Base-by-base conservation (phyloP, 35 echinoderm and acorn worm species). In the Hemicentrotus pulcherrimus region DNA sequence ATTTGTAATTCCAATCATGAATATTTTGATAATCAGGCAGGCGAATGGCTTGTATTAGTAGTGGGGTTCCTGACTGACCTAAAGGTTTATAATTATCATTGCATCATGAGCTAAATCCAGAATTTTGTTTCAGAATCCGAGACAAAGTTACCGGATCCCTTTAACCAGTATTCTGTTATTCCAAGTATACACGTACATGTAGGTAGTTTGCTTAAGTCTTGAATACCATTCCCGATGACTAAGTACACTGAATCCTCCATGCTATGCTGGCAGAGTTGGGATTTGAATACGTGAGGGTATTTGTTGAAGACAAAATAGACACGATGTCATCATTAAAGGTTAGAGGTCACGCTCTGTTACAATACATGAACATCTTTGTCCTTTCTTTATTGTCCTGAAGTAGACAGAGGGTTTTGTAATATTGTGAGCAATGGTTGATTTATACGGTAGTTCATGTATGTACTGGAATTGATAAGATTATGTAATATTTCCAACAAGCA, bases 251-350 rank as follows among this genome's bases (percentile, higher is more conserved):
- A 78, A 78, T 78, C 65, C 65, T 78, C 65, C 19, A 18, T 78
- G 65, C 19, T 28, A 78, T n/a, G 65, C 88, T 86, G 86, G 9
- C n/a, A 31, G 88, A 30, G 46, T 45, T 90, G 6, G 88, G 88
- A 90, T 90, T 90, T 33, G 88, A 90, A 90, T 90, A 90, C 19
- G 1, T 45, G 12, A 45, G 88, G 46, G 88, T 90, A 90, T 90
- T 90, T 41, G 13, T 33, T 90, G 7, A 90, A 90, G 46, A 32
- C 14, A 46, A 47, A 90, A 15, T 15, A 90, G 88, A 90, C 88
- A 45, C 32, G 45, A 18, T 90, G 9, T 90, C 86, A 90, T 90
- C 88, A 32, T 90, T 78, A 78, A n/a, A 78, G 65, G 65, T 78
- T 78, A 78, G 65, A 78, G 65, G 22, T 78, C 65, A 78, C 19